These are phyloP conservation scores for Myotis pilosus DNA, from an alignment of 2,797 vertebrate genomes.

Conservation along the genomic window DNA sequence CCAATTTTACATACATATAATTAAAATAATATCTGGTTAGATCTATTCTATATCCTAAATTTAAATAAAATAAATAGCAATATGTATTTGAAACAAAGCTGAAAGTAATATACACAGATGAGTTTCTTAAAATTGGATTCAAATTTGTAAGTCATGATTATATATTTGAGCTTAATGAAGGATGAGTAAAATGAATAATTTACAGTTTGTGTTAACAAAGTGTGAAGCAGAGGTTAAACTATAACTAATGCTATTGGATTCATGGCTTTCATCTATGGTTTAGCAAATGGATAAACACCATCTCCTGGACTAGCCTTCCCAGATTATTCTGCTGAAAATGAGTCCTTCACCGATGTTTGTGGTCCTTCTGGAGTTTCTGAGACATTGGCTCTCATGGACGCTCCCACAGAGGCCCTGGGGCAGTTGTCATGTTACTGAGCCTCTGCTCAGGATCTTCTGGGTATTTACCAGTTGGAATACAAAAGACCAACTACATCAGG, in stretches of 20 bases:
- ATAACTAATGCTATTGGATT: constrained; percentile 62
- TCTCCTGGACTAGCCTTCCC: constrained; percentile 32
- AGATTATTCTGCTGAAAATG: constrained; percentile 20
- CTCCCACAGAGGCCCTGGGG: too few relatives aligned
- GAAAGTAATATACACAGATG: constrained; percentile 50
- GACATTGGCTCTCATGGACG: neutral
- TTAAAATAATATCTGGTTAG: neutral
- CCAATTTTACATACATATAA: neutral
- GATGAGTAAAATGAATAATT: constrained; percentile 80
- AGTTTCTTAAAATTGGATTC: constrained; percentile 46
- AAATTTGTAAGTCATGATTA: constrained; percentile 63
- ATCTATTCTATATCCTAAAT: constrained; percentile 3
- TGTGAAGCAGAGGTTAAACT: constrained; percentile 74
- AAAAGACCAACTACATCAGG: neutral
- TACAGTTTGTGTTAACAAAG: constrained; percentile 65
- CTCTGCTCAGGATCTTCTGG: neutral
- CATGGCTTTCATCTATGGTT: constrained; percentile 68
- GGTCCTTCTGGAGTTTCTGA: neutral
- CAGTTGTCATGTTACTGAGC: neutral
- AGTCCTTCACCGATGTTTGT: neutral
- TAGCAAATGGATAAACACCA: constrained; percentile 46
- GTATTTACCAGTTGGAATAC: neutral
- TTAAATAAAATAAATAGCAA: constrained; percentile 62
- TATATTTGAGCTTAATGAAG: constrained; percentile 66
- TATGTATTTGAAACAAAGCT: constrained; percentile 16